Evolutionary conservation across 1,140 invertebrate species (phyloP).

Genomic region (Procambarus clarkii): DNA sequence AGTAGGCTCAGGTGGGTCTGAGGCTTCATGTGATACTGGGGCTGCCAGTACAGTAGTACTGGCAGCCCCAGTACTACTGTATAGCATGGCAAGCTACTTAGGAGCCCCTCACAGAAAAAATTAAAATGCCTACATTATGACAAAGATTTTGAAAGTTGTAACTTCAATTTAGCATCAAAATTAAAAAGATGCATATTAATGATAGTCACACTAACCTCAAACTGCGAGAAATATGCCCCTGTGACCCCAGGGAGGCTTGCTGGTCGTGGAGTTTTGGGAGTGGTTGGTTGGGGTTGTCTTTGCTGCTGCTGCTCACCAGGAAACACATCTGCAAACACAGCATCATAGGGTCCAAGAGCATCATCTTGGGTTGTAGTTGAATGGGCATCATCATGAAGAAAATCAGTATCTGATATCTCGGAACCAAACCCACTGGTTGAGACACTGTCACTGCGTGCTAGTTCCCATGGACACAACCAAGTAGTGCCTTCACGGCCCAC

Average conservation of each 20-base stretch:
- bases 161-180: too few relatives aligned
- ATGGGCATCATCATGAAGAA: constrained; percentile 69
- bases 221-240: constrained; percentile 69
- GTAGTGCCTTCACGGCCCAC: constrained; percentile 36
- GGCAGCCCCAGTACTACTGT: too few relatives aligned
- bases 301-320: constrained; percentile 54
- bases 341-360: constrained; percentile 69
- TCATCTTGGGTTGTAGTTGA: constrained; percentile 64
- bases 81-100: too few relatives aligned
- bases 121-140: too few relatives aligned
- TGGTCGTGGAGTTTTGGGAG: constrained; percentile 59
- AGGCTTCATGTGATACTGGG: too few relatives aligned
- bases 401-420: constrained; percentile 75
- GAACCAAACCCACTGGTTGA: constrained; percentile 75
- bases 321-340: constrained; percentile 71
- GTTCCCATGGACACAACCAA: constrained; percentile 70
- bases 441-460: constrained; percentile 75
- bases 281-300: constrained; percentile 28
- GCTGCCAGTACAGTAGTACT: too few relatives aligned
- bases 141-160: too few relatives aligned
- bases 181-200: too few relatives aligned
- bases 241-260: constrained; percentile 69
- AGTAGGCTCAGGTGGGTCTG: too few relatives aligned
- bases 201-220: constrained; percentile 30
- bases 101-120: too few relatives aligned